Base-by-base conservation (phyloP, 2,113 vertebrate genomes). In the Delphinus delphis region DNA sequence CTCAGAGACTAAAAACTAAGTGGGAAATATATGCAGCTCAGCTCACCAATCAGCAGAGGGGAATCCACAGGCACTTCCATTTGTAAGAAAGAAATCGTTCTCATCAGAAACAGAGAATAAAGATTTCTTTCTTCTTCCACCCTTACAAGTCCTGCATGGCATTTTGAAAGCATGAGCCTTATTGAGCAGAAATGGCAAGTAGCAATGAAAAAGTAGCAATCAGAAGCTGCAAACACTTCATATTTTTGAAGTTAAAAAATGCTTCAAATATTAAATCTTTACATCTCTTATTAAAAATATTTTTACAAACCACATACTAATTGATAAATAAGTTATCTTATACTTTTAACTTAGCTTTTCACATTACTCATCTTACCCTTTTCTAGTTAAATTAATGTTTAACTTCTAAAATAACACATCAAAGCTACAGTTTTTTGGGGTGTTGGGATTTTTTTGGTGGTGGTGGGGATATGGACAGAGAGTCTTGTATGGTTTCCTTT, bases 261-360 rank as follows among this genome's bases (percentile, higher is more conserved):
- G 1, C 5, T 73, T 86, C 58, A 47, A 47, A 70, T 65, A 76
- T 41, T 50, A 82, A 55, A 68, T 73, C 50, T 81, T 95, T 80
- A 76, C 44, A 70, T 60, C 6, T 87, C 89, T 70, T 44, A 50
- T 86, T 65, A 26, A 87, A 76, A 77, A 88, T 28, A 33, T 41
- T 96, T 96, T 68, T 14, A 82, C 82, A 86, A 60, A 87, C 76
- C 83, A 65, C n/a, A 47, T 38, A 62, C 4, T 82, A 73, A 92
- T 20, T 77, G 25, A 84, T 67, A 71, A 93, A 71, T 18, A 95
- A 80, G 38, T 65, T 79, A 11, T 28, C n/a, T 83, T 60, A n/a
- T 44, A 13, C 31, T 90, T 17, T 55, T 65, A 15, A 33, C 68
- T 55, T 73, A 79, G 50, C n/a, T 67, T 91, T 14, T 67, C 71